phyloP scores from a whole-genome alignment of 2,888 invertebrate genomes.

The Aleiodes leptofemur region DNA sequence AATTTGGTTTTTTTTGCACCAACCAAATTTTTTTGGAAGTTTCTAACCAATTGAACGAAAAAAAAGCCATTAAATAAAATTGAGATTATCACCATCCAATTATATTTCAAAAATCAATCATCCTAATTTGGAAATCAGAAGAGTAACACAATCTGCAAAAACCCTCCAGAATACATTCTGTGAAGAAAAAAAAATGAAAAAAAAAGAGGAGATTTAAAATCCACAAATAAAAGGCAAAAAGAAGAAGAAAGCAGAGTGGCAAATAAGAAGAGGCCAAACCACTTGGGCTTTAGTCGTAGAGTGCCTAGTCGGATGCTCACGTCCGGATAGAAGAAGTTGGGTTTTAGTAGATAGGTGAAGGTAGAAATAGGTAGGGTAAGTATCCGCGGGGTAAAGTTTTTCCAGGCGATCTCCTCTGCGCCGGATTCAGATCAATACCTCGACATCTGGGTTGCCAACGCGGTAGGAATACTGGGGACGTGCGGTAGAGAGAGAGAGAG shows the following conservation, averaged over 20 bases:
- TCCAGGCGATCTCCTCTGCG: constrained; percentile 69
- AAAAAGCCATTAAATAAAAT: too few relatives aligned
- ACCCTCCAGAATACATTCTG: too few relatives aligned
- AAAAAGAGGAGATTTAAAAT: constrained; percentile 11
- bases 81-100: too few relatives aligned
- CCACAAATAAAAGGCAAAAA: constrained; percentile 18
- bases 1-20: too few relatives aligned
- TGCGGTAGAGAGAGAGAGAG: constrained; percentile 48
- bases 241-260: background rate
- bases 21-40: too few relatives aligned
- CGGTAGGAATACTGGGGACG: constrained; percentile 51
- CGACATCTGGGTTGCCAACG: constrained; percentile 65
- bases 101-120: too few relatives aligned
- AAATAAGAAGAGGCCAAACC: constrained; percentile 21
- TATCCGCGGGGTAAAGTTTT: constrained; percentile 68
- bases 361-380: constrained; percentile 55
- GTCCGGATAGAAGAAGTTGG: constrained; percentile 42
- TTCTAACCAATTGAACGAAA: too few relatives aligned
- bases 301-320: constrained; percentile 35
- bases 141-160: background rate
- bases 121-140: too few relatives aligned
- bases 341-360: constrained; percentile 38
- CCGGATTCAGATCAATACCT: constrained; percentile 73
- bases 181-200: background rate
- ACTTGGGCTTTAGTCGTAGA: constrained; percentile 38